Conservation (phyloP, 2,113 vertebrate species). For the Heterotis niloticus region DNA sequence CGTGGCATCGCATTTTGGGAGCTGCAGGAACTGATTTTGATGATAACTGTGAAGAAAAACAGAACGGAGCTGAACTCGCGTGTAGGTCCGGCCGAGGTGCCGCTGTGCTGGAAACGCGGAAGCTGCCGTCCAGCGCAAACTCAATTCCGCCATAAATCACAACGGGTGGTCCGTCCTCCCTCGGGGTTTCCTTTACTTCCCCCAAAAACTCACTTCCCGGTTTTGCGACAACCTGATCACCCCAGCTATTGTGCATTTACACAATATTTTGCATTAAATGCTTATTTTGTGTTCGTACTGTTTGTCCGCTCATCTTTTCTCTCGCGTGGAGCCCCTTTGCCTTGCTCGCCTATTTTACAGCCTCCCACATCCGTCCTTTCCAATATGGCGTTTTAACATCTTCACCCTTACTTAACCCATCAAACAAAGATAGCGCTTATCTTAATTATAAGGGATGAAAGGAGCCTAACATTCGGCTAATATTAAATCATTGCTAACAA, state of each 20-base stretch:
- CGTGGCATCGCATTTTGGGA: too few relatives aligned
- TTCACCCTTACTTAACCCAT: neutral
- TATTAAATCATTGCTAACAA: slow-evolving; percentile 19
- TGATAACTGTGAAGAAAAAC: too few relatives aligned
- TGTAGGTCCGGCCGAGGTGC: too few relatives aligned
- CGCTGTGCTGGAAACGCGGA: too few relatives aligned
- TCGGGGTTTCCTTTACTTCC: too few relatives aligned
- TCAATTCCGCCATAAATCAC: too few relatives aligned
- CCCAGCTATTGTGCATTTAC: neutral
- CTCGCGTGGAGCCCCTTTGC: too few relatives aligned
- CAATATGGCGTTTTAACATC: neutral
- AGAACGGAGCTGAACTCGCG: too few relatives aligned
- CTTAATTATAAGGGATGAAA: slow-evolving; percentile 9
- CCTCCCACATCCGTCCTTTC: neutral
- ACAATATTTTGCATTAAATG: neutral
- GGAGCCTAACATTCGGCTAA: neutral
- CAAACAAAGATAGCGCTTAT: neutral
- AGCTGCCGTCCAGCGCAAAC: too few relatives aligned
- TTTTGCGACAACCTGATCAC: neutral
- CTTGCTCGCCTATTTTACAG: neutral
- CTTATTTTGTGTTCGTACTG: too few relatives aligned
- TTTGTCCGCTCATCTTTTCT: too few relatives aligned
- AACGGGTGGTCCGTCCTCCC: neutral
- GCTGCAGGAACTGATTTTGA: too few relatives aligned
- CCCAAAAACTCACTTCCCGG: neutral